These are phyloP conservation scores for Philhelius pedissequus DNA, from an alignment of 2,888 invertebrate species.

Conservation along the genomic window DNA sequence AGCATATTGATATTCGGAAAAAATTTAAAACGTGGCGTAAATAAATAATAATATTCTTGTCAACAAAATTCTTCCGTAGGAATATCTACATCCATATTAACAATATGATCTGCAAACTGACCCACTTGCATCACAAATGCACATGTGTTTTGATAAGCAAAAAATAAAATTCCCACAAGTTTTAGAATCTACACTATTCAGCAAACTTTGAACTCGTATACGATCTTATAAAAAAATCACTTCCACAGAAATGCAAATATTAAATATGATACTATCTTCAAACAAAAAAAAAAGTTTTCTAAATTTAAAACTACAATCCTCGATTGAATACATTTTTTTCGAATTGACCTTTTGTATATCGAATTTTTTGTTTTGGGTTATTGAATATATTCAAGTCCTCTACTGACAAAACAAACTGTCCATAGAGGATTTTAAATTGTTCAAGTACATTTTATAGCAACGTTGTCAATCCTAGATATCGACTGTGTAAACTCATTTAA, in stretches of 20 bases:
- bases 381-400: too few relatives aligned
- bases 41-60: too few relatives aligned
- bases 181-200: background rate
- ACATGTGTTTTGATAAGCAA: background rate
- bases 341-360: background rate
- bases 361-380: background rate
- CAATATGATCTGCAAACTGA: too few relatives aligned
- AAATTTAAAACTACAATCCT: background rate
- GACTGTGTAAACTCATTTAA: background rate
- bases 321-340: background rate
- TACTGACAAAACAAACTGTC: too few relatives aligned
- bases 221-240: background rate
- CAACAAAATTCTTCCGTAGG: too few relatives aligned
- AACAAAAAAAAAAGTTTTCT: background rate
- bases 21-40: too few relatives aligned
- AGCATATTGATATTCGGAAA: too few relatives aligned
- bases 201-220: background rate
- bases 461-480: background rate
- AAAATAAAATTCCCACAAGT: too few relatives aligned
- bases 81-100: too few relatives aligned
- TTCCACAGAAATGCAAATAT: background rate
- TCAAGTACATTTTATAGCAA: background rate
- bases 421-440: background rate
- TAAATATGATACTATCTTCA: background rate
- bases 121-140: too few relatives aligned